Evolutionary conservation across 2,113 vertebrate genomes (phyloP), one percentile per base, ranked within the genome.

Genomic region (Suncus etruscus): DNA sequence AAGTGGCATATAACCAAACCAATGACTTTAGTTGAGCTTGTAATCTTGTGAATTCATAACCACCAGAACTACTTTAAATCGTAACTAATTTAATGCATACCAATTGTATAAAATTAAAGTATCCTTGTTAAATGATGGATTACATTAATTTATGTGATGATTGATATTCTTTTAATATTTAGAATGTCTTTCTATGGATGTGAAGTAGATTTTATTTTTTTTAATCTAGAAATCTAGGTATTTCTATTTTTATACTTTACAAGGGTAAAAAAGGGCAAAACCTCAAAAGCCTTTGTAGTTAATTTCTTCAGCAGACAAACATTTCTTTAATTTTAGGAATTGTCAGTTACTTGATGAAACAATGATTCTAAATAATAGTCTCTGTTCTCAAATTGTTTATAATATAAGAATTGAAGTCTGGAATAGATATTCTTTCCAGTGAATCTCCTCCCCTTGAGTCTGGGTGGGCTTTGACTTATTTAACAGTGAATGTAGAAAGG

Each of bases 281-380:
- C 8, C 16, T 75, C 48, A 54, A 73, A 50, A 48, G 48, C 54
- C 50, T 68, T 82, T 86, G 72, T 75, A 73, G 8, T 86, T 63
- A 74, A 2, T 76, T 74, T 68, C 51, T 72, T 90, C 45, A 87
- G 2, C 10, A 50, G 29, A 87, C 22, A 2, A n/a, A 58, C 39
- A 50, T 8, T 79, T 86, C 51, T 82, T 86, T 70, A 78, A 61
- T 86, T 86, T n/a, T 54, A 70, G 82, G 74, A 66, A 89, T 12
- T 86, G 50, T 31, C 88, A 91, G 70, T 76, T 89, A 91, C 74
- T 72, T 54, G 68, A 50, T 80, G 48, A 91, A 86, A 83, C 50
- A 72, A 27, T 83, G 18, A 22, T 58, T 81, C 25, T 77, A 76
- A 79, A 45, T 85, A 47, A 45, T 84, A 48, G 48, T 69, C 27